phyloP scores from a whole-genome alignment of 2,113 vertebrate genomes.

The Chascanopsetta lugubris region DNA sequence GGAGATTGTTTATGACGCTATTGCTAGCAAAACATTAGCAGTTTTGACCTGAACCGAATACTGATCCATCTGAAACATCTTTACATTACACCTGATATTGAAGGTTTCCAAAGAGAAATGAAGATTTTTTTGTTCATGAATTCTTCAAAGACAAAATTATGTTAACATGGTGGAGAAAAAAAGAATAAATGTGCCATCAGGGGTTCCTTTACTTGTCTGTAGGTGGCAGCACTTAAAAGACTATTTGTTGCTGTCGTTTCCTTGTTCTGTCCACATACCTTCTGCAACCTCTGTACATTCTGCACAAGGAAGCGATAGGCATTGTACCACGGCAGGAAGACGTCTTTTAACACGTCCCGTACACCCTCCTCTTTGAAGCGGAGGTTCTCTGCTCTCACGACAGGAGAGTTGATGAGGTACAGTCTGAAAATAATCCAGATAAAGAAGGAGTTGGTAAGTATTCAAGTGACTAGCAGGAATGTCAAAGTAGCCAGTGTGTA shows the following conservation, averaged over 20 bases:
- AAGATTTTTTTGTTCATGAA: no score
- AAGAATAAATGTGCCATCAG: no score
- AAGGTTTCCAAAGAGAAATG: no score
- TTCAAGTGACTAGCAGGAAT: not conserved
- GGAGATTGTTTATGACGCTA: no score
- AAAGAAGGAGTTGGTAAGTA: constrained; percentile 11
- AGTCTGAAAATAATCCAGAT: constrained; percentile 77
- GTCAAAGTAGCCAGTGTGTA: not conserved
- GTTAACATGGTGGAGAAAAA: no score
- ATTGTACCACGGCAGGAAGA: constrained; percentile 99
- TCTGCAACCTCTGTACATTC: constrained; percentile 89
- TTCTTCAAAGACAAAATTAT: no score
- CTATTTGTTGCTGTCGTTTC: not conserved
- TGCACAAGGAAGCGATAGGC: constrained; percentile 97
- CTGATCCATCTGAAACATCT: not conserved
- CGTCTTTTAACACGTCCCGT: constrained; percentile 94
- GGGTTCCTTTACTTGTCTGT: not conserved
- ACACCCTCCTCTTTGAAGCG: constrained; percentile 98
- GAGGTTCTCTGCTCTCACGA: constrained; percentile 95
- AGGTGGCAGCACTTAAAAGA: not conserved
- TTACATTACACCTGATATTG: no score
- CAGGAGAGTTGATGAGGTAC: constrained; percentile 97
- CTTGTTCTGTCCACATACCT: constrained; percentile 78
- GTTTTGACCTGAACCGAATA: not conserved
- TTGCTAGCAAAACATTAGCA: not conserved